Conservation (phyloP, 2,888 invertebrate species). For the Ecliptopera silaceata region DNA sequence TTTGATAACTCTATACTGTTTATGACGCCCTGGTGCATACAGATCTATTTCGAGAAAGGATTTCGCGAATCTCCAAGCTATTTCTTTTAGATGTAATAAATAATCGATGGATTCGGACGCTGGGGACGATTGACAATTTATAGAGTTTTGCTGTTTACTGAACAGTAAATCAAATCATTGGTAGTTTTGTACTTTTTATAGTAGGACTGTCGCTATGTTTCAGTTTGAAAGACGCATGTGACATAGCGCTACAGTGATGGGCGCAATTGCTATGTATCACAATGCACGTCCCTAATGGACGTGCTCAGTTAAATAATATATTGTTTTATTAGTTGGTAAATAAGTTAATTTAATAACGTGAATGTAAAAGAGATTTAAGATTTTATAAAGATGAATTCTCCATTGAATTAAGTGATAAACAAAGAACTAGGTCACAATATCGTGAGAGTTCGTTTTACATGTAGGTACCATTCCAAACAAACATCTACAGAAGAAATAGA, state of each 20-base stretch:
- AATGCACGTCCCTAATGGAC: too few species aligned
- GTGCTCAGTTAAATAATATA: too few species aligned
- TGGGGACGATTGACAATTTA: conserved; percentile 30
- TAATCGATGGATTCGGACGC: conserved; percentile 25
- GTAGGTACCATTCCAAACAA: conserved; percentile 9
- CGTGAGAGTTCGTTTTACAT: conserved; percentile 1
- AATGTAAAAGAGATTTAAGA: too few species aligned
- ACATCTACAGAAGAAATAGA: conserved; percentile 30
- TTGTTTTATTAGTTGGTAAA: too few species aligned
- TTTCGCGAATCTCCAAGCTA: conserved; percentile 34
- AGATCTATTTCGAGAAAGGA: conserved; percentile 39
- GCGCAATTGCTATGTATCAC: too few species aligned
- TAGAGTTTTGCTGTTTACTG: conserved; percentile 27
- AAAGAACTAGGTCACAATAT: too few species aligned
- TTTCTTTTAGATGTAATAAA: conserved; percentile 31
- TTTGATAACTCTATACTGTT: conserved; percentile 79
- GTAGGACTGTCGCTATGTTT: conserved; percentile 7
- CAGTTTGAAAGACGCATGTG: too few species aligned
- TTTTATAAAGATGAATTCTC: background rate
- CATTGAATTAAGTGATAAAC: background rate
- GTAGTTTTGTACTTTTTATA: too few species aligned
- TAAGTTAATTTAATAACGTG: too few species aligned
- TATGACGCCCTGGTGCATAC: conserved; percentile 69
- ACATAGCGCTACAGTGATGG: too few species aligned
- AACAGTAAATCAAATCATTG: conserved; percentile 24